A percentile compares a stretch with the other conserved stretches of the same genome.
These are phyloP conservation scores for Merops nubicus DNA, from an alignment of 2,113 vertebrate genomes.

Conservation along the genomic window DNA sequence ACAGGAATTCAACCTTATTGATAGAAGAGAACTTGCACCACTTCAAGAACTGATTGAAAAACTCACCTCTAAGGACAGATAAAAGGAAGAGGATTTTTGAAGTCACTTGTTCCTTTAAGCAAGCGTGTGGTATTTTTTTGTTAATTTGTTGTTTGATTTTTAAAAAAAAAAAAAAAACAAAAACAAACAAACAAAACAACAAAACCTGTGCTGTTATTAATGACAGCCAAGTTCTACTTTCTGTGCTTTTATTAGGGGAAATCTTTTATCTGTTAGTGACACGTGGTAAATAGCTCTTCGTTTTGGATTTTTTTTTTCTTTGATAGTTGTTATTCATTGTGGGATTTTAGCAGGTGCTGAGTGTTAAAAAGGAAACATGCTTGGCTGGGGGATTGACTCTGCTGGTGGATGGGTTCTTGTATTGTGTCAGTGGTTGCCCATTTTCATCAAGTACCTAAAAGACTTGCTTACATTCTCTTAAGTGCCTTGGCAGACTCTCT, in stretches of 20 bases:
- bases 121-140: slow-evolving; percentile 55
- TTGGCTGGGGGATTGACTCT: slow-evolving; percentile 56
- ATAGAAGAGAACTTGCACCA: slow-evolving; percentile 87
- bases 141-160: slow-evolving; percentile 29
- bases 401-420: slow-evolving; percentile 71
- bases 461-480: slow-evolving; percentile 73
- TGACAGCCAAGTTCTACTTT: slow-evolving; percentile 72
- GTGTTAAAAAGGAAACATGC: slow-evolving; percentile 41
- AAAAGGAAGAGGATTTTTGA: slow-evolving; percentile 62
- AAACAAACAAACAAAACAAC: too few species aligned
- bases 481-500: slow-evolving; percentile 81
- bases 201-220: slow-evolving; percentile 57
- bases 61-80: slow-evolving; percentile 91
- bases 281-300: slow-evolving; percentile 38
- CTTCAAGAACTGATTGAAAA: slow-evolving; percentile 91
- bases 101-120: slow-evolving; percentile 65
- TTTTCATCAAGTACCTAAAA: slow-evolving; percentile 72
- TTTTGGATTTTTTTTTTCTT: background rate
- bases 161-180: background rate
- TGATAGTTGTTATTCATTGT: slow-evolving; percentile 3
- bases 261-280: slow-evolving; percentile 70
- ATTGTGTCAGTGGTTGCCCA: slow-evolving; percentile 62
- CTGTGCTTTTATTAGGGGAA: slow-evolving; percentile 68
- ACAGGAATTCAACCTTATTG: slow-evolving; percentile 90
- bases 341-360: slow-evolving; percentile 67